A percentile compares a stretch with the other conserved stretches of the same genome.
These are phyloP conservation scores for Cyclura pinguis DNA, from an alignment of 2,797 vertebrate species.

Conservation along the genomic window DNA sequence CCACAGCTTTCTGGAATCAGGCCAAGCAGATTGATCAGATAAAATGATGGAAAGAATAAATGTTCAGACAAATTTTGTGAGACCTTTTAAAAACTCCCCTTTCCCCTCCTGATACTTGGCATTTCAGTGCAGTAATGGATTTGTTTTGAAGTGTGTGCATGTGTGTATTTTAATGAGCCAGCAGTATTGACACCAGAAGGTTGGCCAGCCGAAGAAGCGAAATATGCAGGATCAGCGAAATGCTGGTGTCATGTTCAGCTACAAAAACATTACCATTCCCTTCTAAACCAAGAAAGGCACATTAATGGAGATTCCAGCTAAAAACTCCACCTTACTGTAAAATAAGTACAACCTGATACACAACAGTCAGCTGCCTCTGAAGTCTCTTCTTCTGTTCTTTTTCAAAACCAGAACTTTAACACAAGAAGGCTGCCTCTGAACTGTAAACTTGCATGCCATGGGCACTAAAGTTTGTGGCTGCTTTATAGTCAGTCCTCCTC, in stretches of 20 bases:
- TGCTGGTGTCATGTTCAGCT: slow-evolving; percentile 72
- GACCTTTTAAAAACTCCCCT: neutral
- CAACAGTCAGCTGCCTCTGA: neutral
- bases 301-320: slow-evolving; percentile 15
- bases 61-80: neutral
- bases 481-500: neutral
- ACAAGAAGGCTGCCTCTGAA: neutral
- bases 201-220: slow-evolving; percentile 66
- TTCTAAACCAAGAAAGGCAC: slow-evolving; percentile 68
- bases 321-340: neutral
- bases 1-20: slow-evolving; percentile 51
- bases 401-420: neutral
- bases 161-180: slow-evolving; percentile 50
- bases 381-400: neutral
- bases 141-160: slow-evolving; percentile 62
- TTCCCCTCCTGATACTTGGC: slow-evolving; percentile 64
- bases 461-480: neutral
- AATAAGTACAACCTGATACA: neutral
- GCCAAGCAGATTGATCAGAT: slow-evolving; percentile 55
- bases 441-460: neutral
- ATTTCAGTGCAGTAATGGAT: slow-evolving; percentile 67
- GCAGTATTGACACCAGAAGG: slow-evolving; percentile 62
- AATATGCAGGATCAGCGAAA: slow-evolving; percentile 75
- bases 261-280: slow-evolving; percentile 68
- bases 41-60: slow-evolving; percentile 41